Evolutionary conservation across 2,888 invertebrate genomes (phyloP).

Genomic region (Helleia helle): DNA sequence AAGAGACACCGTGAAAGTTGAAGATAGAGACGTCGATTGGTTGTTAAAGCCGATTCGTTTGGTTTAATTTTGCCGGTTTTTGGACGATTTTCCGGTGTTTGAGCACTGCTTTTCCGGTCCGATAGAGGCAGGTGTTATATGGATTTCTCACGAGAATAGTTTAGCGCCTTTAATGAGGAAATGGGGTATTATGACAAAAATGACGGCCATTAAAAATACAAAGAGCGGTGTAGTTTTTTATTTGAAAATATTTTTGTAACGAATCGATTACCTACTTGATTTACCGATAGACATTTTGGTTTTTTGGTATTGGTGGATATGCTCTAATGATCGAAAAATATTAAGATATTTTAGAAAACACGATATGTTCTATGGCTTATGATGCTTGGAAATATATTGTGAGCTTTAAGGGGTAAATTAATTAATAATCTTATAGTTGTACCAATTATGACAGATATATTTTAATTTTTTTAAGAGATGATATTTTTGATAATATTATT

Average conservation of each 20-base stretch:
- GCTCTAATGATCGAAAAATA: too few relatives aligned
- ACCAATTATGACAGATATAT: too few relatives aligned
- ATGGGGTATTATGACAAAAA: conserved; percentile 18
- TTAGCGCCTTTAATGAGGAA: conserved; percentile 47
- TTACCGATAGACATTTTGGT: too few relatives aligned
- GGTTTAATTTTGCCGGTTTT: conserved; percentile 61
- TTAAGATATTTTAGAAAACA: too few relatives aligned
- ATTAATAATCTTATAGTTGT: too few relatives aligned
- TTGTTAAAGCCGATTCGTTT: conserved; percentile 48
- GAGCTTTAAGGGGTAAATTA: too few relatives aligned
- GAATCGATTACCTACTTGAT: background rate
- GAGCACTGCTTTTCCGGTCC: conserved; percentile 61
- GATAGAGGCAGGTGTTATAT: conserved; percentile 55
- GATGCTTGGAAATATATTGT: too few relatives aligned
- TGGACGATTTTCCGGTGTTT: conserved; percentile 68
- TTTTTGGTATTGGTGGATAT: too few relatives aligned
- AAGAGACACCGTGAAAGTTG: conserved; percentile 48
- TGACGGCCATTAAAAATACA: background rate
- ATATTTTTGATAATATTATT: too few relatives aligned
- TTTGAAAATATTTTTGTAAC: conserved; percentile 5
- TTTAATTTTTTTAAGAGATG: too few relatives aligned
- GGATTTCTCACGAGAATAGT: conserved; percentile 63
- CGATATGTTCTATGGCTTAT: too few relatives aligned
- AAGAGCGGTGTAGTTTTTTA: background rate
- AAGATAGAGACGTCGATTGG: conserved; percentile 47